Base-by-base conservation (phyloP, 2,113 vertebrate genomes). In the Microtus richardsoni region DNA sequence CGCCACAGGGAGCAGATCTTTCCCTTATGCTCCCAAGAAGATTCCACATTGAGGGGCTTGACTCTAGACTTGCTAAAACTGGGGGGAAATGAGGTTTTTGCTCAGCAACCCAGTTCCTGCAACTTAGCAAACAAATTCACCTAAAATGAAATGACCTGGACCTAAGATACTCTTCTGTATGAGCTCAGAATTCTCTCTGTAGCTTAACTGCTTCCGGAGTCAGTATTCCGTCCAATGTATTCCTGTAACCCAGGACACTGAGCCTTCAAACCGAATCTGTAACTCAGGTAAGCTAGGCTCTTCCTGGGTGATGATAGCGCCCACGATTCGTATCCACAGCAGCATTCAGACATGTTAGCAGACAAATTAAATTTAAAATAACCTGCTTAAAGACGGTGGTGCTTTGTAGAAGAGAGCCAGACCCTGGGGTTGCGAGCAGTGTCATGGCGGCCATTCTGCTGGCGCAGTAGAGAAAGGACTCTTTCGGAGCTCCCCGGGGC, bases 401-500 rank as follows among this genome's bases (percentile, higher is more conserved):
- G 96, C 90, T 96, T 97, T 95, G 96, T 52, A 93, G 93, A 93
- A 87, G 33, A 83, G 73, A 93, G 39, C 80, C 78, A 73, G 94
- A 93, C 52, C 94, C 93, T 77, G 91, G 88, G 88, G 94, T 92
- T 82, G 94, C 88, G 97, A 95, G 49, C 88, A 89, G 78, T 93
- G 77, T 74, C 52, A 83, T 71, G 94, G 91, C 96, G 97, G 97
- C 97, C 91, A 88, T 83, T 87, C 33, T 80, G 96, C 96, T 98
- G 97, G 66, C 54, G 86, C 85, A 88, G 80, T 41, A 8, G 96
- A 86, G 93, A 97, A 97, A 97, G 79, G 96, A 97, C 96, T 93
- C 17, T 79, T 75, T 97, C 92, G 89, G 97, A 97, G 88, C 91
- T 93, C 98, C 97, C 97, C 96, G 94, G 95, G 94, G 91, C 89